Base-by-base conservation (phyloP, 1,140 invertebrate species). In the Aphaenogaster rudis region DNA sequence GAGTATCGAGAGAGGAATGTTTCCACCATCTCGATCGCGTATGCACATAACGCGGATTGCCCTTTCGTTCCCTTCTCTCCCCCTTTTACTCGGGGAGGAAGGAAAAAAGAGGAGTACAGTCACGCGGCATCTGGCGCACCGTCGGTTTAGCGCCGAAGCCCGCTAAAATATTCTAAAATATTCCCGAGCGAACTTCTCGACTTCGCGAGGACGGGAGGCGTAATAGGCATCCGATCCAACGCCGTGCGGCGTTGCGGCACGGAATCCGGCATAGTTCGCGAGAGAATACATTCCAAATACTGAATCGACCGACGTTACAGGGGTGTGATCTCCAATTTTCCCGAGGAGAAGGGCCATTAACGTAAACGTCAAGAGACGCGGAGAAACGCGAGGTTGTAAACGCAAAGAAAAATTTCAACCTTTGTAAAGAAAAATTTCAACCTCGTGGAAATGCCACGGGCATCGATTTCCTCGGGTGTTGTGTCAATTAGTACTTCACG, bases 131-230 rank as follows among this genome's bases (percentile, higher is more conserved):
- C 89, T 90, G 89, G 76, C 77, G 76, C 87, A 50, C 42, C 87
- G 72, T 88, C 78, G 67, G 61, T 90, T 91, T 91, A 91, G 90
- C 79, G 66, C 33, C 36, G 42, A 39, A 77, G 28, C 74, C 66
- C 72, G 77, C 54, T 89, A 88, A 93, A 92, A 91, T 92, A 93
- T 93, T 93, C 91, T 90, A 82, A 92, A 92, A 93, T 91, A 93
- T 93, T 92, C 88, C 21, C 50, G 9, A 72, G 59, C 54, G 59
- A 79, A 66, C 85, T 66, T 71, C 66, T 69, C 76, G 66, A 39
- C 88, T 72, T 90, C 52, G 52, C 69, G 28, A 57, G 17, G 36
- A 33, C n/a, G 33, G 13, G 42, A 17, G 7, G 13, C 54, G 59
- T 39, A 36, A 61, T 50, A 33, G 52, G 67, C 66, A 39, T 54